A percentile compares a stretch with the other conserved stretches of the same genome.
phyloP scores from a whole-genome alignment of 1,140 invertebrate genomes.

The Drosophila hydei region DNA sequence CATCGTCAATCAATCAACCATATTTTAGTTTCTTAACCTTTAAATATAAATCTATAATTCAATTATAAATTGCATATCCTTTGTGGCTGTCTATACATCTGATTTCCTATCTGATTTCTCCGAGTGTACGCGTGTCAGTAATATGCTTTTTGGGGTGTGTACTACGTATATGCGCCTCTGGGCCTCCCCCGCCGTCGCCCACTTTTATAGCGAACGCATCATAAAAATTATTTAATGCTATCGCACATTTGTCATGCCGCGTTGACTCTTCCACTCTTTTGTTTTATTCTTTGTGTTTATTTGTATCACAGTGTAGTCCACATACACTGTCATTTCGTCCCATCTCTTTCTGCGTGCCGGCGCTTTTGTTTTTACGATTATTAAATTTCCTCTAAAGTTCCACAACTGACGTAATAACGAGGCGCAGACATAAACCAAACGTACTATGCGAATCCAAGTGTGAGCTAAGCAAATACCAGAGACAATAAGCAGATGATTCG shows the following conservation, averaged over 20 bases:
- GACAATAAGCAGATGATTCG: conserved; percentile 44
- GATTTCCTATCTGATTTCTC: neutral
- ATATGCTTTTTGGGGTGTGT: conserved; percentile 12
- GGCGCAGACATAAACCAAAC: neutral
- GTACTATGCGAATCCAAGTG: neutral
- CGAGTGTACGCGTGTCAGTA: conserved; percentile 34
- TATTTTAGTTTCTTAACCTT: too few relatives aligned
- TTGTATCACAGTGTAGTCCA: conserved; percentile 1
- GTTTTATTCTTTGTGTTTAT: conserved; percentile 6
- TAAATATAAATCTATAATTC: too few relatives aligned
- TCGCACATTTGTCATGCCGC: conserved; percentile 78
- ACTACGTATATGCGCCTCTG: neutral
- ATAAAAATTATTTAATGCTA: conserved; percentile 81
- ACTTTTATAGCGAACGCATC: conserved; percentile 71
- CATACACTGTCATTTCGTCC: conserved; percentile 25
- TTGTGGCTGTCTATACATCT: too few relatives aligned
- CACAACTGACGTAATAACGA: conserved; percentile 65
- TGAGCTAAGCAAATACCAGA: conserved; percentile 1
- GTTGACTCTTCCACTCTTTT: conserved; percentile 60
- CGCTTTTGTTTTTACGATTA: conserved; percentile 74
- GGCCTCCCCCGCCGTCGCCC: conserved; percentile 16
- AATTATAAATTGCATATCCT: too few relatives aligned
- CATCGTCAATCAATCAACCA: too few relatives aligned
- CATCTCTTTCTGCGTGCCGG: conserved; percentile 33
- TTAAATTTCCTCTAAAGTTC: conserved; percentile 71